Conservation (phyloP, 2,888 invertebrate species). For the Harpalus rufipes region DNA sequence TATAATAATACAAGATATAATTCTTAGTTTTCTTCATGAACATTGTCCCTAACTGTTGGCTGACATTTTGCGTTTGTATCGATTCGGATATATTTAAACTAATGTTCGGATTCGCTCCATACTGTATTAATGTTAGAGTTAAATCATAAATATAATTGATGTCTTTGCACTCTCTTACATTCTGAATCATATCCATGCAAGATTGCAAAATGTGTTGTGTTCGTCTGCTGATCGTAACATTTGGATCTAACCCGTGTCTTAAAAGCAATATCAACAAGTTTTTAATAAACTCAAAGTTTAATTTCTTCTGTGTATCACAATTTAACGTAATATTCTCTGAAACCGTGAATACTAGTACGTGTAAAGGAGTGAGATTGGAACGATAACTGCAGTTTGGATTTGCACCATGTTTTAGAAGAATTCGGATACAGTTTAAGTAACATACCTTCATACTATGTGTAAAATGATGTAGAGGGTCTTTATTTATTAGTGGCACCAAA, state of each 20-base stretch:
- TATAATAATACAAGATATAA: slow-evolving; percentile 85
- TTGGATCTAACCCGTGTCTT: slow-evolving; percentile 84
- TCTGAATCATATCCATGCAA: slow-evolving; percentile 84
- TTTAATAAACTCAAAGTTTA: slow-evolving; percentile 85
- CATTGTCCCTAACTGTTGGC: slow-evolving; percentile 71
- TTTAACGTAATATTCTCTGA: slow-evolving; percentile 85
- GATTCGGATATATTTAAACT: slow-evolving; percentile 79
- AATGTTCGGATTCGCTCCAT: slow-evolving; percentile 86
- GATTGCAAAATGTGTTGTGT: slow-evolving; percentile 86
- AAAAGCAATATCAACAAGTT: slow-evolving; percentile 83
- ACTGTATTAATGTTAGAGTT: slow-evolving; percentile 84
- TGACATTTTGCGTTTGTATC: slow-evolving; percentile 71
- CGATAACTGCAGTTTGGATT: slow-evolving; percentile 86
- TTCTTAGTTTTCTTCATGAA: slow-evolving; percentile 81
- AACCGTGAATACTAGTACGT: slow-evolving; percentile 85
- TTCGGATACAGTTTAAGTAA: slow-evolving; percentile 85
- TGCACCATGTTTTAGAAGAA: slow-evolving; percentile 85
- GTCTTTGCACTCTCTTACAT: slow-evolving; percentile 83
- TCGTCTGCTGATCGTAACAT: slow-evolving; percentile 80
- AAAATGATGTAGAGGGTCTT: slow-evolving; percentile 85
- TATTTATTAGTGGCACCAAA: slow-evolving; percentile 86
- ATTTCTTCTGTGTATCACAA: slow-evolving; percentile 83
- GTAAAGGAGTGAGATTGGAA: slow-evolving; percentile 84
- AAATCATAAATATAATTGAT: slow-evolving; percentile 85
- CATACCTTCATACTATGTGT: slow-evolving; percentile 88